Base-by-base conservation (phyloP, 2,113 vertebrate species). In the Syrrhaptes paradoxus region DNA sequence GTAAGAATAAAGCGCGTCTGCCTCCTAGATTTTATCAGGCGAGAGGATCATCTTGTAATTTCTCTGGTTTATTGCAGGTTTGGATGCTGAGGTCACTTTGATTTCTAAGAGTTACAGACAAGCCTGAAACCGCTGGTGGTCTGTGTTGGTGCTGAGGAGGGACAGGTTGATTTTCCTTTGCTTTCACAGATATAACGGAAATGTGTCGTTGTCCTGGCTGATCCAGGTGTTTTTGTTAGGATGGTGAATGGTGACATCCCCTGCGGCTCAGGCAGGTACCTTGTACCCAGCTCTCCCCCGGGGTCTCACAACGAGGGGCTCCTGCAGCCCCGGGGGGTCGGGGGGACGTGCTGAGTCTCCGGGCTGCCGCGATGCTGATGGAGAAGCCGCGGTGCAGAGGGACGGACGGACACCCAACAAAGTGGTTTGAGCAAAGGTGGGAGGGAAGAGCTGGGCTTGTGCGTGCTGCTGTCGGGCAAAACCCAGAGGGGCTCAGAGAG, bases 341-440 rank as follows among this genome's bases (percentile, higher is more conserved):
- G 66, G 72, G 26, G 11, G 49, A 26, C 10, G 34, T 6, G 46
- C 67, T 0, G 2, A 18, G 58, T 10, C 31, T 52, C 5, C 6
- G 26, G 31, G 54, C n/a, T 72, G 13, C 45, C 22, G 4, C 4
- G 4, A 8, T 38, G 3, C 28, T 20, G n/a, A 1, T 13, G 46
- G 34, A 29, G 45, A 63, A 22, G 32, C 43, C 13, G 72, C 8
- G 4, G 13, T 11, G 57, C 13, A 5, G 10, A 32, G 22, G 45
- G 28, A 0, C 5, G 45, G 28, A 0, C 5, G 17, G 77, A 5
- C 7, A 1, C 34, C 31, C 10, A 31, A 28, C 46, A 6, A 9
- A 7, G 41, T 8, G 13, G 6, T 11, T 43, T 51, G 4, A 14
- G 38, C 66, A 46, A 15, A 63, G 51, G 5, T 6, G 20, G 43